phyloP scores from a whole-genome alignment of 2,888 invertebrate species.

The Andrena fulva region DNA sequence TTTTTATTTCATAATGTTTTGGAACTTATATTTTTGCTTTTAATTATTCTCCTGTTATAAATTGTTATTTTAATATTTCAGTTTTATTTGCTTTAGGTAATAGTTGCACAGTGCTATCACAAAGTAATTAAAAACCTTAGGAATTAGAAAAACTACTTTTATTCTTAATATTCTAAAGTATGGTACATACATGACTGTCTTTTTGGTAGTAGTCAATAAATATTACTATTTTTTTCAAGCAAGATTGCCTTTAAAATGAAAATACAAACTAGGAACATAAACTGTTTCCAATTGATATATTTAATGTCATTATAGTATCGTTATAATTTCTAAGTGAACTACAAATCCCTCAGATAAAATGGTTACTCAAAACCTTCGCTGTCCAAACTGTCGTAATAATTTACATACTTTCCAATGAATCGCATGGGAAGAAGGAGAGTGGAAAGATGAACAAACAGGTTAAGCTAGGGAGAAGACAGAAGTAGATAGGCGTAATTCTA shows the following conservation, averaged over 20 bases:
- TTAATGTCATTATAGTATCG: too few relatives aligned
- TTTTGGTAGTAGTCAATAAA: too few relatives aligned
- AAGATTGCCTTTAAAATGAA: too few relatives aligned
- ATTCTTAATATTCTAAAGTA: too few relatives aligned
- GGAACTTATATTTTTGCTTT: background rate
- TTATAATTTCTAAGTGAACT: too few relatives aligned
- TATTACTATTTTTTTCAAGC: too few relatives aligned
- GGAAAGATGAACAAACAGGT: background rate
- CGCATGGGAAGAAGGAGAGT: background rate
- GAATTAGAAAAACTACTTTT: too few relatives aligned
- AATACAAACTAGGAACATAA: too few relatives aligned
- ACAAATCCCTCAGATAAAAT: background rate
- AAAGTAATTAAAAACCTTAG: too few relatives aligned
- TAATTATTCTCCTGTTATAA: background rate
- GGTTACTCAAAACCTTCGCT: conserved; percentile 15
- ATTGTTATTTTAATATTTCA: background rate
- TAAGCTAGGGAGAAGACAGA: background rate
- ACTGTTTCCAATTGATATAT: too few relatives aligned
- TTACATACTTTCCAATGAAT: conserved; percentile 13
- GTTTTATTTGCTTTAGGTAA: background rate
- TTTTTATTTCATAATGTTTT: background rate
- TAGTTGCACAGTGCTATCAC: too few relatives aligned
- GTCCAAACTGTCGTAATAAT: conserved; percentile 8
- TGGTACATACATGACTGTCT: too few relatives aligned
- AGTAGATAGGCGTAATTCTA: background rate